Evolutionary conservation across 2,888 invertebrate species (phyloP).

Genomic region (Sarcophaga subvicina): DNA sequence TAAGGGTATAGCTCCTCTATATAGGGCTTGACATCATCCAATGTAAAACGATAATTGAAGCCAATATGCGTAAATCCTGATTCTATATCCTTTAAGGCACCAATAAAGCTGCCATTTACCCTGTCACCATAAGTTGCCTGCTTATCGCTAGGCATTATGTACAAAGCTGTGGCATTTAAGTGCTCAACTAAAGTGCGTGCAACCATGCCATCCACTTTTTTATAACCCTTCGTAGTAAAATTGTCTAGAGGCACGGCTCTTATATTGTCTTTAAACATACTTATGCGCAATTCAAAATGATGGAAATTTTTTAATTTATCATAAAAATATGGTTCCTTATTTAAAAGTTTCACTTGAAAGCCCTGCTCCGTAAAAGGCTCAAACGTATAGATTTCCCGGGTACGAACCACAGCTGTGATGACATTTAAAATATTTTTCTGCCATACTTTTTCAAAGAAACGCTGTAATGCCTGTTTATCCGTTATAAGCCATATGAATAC

Average conservation of each 20-base stretch:
- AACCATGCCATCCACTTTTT: constrained; percentile 72
- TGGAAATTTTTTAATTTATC: constrained; percentile 75
- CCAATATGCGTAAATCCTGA: constrained; percentile 73
- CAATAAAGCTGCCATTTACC: constrained; percentile 73
- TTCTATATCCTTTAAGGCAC: constrained; percentile 74
- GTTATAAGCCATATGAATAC: constrained; percentile 74
- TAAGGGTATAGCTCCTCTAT: constrained; percentile 76
- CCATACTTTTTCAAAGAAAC: constrained; percentile 74
- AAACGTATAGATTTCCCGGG: constrained; percentile 72
- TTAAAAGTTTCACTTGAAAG: constrained; percentile 64
- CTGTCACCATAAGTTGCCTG: constrained; percentile 74
- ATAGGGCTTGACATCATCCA: constrained; percentile 69
- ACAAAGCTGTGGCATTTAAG: constrained; percentile 76
- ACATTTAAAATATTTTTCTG: constrained; percentile 73
- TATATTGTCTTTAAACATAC: constrained; percentile 75
- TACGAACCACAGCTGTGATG: constrained; percentile 71
- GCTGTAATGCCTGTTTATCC: constrained; percentile 62
- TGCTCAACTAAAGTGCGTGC: constrained; percentile 71
- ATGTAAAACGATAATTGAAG: constrained; percentile 76
- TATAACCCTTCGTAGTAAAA: constrained; percentile 68
- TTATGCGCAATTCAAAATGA: constrained; percentile 73
- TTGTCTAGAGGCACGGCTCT: constrained; percentile 73
- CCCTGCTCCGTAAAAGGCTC: constrained; percentile 75
- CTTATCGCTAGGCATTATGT: constrained; percentile 74
- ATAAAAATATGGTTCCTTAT: constrained; percentile 62